These are phyloP conservation scores for Lucilia cuprina DNA, from an alignment of 1,140 invertebrate species.

Conservation along the genomic window DNA sequence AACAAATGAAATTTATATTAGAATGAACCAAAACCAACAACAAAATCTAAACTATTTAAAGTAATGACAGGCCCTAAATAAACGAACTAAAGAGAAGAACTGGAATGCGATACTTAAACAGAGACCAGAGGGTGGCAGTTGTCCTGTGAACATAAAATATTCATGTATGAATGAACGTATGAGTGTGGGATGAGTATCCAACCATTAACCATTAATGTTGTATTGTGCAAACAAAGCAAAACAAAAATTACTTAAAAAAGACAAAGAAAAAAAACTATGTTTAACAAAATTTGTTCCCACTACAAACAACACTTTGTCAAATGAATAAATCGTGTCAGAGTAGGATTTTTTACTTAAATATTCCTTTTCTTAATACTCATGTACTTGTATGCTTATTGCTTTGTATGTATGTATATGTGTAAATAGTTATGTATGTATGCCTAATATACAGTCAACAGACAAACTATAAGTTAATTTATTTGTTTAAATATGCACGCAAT, in stretches of 20 bases:
- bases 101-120: background rate
- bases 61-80: conserved; percentile 22
- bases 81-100: background rate
- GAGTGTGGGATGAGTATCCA: background rate
- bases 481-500: background rate
- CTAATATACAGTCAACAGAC: background rate
- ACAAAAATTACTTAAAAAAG: background rate
- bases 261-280: background rate
- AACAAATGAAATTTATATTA: background rate
- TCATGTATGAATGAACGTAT: background rate
- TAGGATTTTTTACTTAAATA: background rate
- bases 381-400: background rate
- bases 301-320: background rate
- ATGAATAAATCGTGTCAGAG: background rate
- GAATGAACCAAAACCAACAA: background rate
- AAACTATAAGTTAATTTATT: background rate
- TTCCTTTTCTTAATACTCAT: background rate
- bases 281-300: background rate
- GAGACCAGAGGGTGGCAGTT: background rate
- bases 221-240: conserved; percentile 21
- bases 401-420: background rate
- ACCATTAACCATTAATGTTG: conserved; percentile 15
- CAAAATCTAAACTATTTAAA: conserved; percentile 27
- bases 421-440: background rate
- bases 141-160: background rate